Percentiles rank a stretch among this genome's conserved stretches.
Conservation (phyloP, 2,888 invertebrate genomes). For the Tholera decimalis region DNA sequence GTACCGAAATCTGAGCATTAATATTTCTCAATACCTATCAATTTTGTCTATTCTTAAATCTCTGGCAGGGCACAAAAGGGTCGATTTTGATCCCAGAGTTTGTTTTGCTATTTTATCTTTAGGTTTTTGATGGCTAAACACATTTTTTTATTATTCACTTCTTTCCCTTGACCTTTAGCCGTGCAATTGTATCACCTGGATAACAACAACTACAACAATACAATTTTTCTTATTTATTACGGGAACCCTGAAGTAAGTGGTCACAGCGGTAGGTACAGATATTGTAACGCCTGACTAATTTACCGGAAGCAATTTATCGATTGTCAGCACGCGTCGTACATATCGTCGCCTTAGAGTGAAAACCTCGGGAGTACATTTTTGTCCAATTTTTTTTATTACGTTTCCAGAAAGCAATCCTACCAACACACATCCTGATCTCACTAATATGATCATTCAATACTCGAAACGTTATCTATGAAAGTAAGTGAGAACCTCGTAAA, state of each 20-base stretch:
- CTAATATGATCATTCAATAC: no score
- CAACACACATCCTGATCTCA: no score
- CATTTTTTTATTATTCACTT: neutral
- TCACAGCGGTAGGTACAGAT: neutral
- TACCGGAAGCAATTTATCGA: constrained; percentile 5
- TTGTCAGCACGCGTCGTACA: constrained; percentile 11
- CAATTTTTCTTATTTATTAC: neutral
- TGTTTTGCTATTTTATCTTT: neutral
- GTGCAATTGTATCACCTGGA: neutral
- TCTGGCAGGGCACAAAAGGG: neutral
- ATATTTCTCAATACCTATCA: neutral
- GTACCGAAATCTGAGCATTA: no score
- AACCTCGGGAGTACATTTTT: no score
- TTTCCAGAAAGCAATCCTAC: no score
- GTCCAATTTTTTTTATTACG: no score
- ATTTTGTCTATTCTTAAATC: neutral
- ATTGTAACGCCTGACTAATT: neutral
- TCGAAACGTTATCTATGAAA: no score
- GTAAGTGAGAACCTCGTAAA: no score
- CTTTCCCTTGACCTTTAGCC: no score
- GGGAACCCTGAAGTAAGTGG: neutral
- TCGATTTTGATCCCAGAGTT: neutral
- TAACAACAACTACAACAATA: neutral
- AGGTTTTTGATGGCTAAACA: neutral
- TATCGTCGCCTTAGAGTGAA: no score